Base-by-base conservation (phyloP, 1,140 invertebrate species). In the Ectropis grisescens region DNA sequence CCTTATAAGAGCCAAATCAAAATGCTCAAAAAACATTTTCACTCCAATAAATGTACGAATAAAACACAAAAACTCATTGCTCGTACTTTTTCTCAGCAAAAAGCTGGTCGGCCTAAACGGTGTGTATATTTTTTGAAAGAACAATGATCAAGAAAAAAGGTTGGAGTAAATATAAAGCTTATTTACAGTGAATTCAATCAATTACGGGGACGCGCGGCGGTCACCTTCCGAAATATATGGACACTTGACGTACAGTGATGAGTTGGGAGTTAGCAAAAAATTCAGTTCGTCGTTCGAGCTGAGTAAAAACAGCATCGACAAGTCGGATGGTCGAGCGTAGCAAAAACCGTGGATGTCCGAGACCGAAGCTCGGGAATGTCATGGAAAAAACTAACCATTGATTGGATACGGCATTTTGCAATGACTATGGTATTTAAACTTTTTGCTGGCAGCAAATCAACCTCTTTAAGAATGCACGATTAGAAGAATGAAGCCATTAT, bases 101-200 rank as follows among this genome's bases (percentile, higher is more conserved):
- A 44, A 45, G 31, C 29, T 39, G 23, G 11, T 8, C 2, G 19
- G 2, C 13, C 11, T 26, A 26, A 23, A 39, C 16, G 11, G 26
- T 33, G 29, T 33, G 30, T 40, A 32, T n/a, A n/a, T 40, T 19
- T 19, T 19, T 19, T 19, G 3, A 19, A 26, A 3, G 11, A n/a
- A 26, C 25, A 29, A 36, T 40, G 31, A 34, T 33, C 13, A 43
- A 36, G 35, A 37, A 33, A 12, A 10, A 32, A 16, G 13, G 11
- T 2, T 34, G 19, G 26, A 33, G 51, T 50, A 61, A 56, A 58
- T 62, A 53, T 53, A 41, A 54, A 40, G 42, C 53, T 62, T 67
- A 70, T 65, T 64, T 65, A 64, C 57, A 58, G 50, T 41, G 54
- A 64, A 68, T 68, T 67, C 58, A 66, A 69, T 72, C 70, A 75